Evolutionary conservation across 1,140 invertebrate species (phyloP).

Genomic region (Leptonema lineaticorne): DNA sequence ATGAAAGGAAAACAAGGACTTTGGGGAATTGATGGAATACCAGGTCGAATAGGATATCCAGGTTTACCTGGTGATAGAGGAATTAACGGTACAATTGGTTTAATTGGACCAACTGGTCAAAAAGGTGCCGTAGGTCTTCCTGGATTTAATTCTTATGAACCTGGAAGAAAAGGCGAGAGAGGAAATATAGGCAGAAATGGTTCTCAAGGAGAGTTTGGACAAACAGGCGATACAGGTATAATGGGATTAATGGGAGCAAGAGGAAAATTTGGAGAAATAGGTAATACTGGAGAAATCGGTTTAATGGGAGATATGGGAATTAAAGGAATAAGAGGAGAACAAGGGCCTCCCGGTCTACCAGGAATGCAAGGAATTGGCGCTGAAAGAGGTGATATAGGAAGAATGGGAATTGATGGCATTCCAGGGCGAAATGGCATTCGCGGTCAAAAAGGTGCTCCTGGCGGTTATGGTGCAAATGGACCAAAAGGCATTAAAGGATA

Average conservation of each 20-base stretch:
- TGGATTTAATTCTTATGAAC: conserved; percentile 47
- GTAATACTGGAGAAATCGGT: conserved; percentile 55
- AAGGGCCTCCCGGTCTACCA: conserved; percentile 60
- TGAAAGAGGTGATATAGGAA: conserved; percentile 58
- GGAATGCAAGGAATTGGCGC: conserved; percentile 57
- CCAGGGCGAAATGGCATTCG: conserved; percentile 49
- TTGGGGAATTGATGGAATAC: conserved; percentile 44
- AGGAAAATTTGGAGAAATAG: conserved; percentile 57
- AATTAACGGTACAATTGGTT: conserved; percentile 57
- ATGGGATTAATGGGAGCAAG: conserved; percentile 48
- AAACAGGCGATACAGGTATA: conserved; percentile 52
- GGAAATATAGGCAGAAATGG: conserved; percentile 51
- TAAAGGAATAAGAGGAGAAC: conserved; percentile 56
- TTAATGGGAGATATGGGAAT: conserved; percentile 48
- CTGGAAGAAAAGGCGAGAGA: conserved; percentile 48
- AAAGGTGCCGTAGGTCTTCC: conserved; percentile 49
- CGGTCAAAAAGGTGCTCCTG: conserved; percentile 53
- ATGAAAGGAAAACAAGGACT: conserved; percentile 46
- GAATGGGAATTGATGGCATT: conserved; percentile 54
- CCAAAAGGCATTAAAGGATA: conserved; percentile 54
- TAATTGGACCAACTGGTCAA: conserved; percentile 55
- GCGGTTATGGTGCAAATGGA: conserved; percentile 52
- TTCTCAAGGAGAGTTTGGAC: conserved; percentile 48
- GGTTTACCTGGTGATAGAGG: conserved; percentile 54
- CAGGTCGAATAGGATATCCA: conserved; percentile 43